Percentiles rank a stretch among this genome's conserved stretches.
Evolutionary conservation across 2,797 vertebrate genomes (phyloP).

Genomic region (Cephalopachus bancanus): DNA sequence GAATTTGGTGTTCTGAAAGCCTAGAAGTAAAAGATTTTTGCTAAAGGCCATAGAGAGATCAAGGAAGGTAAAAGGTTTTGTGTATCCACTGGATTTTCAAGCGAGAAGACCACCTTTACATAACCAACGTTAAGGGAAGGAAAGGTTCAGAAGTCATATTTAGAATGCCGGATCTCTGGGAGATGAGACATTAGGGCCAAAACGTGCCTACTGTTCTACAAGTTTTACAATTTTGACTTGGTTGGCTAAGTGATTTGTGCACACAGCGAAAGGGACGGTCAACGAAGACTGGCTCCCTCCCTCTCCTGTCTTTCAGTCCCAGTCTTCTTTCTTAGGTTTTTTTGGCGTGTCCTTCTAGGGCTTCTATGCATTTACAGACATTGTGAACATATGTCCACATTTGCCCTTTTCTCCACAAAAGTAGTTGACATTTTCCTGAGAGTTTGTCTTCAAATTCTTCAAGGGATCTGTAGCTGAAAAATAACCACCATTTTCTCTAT

Average conservation of each 20-base stretch:
- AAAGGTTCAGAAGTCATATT: not conserved
- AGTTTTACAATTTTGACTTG: not conserved
- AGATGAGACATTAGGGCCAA: slow-evolving; percentile 27
- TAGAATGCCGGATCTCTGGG: slow-evolving; percentile 36
- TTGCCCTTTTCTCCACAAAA: not conserved
- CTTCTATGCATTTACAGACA: not conserved
- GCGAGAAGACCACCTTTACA: not conserved
- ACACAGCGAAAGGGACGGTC: not conserved
- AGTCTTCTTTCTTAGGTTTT: not conserved
- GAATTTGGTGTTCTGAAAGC: not conserved
- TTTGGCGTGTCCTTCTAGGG: not conserved
- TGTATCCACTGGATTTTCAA: not conserved
- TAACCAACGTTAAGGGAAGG: not conserved
- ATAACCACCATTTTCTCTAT: no score
- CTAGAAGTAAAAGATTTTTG: not conserved
- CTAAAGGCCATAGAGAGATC: not conserved
- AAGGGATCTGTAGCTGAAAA: no score
- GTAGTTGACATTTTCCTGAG: not conserved
- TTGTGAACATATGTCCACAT: not conserved
- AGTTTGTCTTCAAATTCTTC: no score
- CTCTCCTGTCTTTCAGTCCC: not conserved
- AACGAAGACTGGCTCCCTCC: not conserved
- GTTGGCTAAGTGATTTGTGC: not conserved
- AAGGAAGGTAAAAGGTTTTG: not conserved
- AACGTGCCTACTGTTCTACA: not conserved